Conservation (phyloP, 1,140 invertebrate species). For the Mercenaria mercenaria region DNA sequence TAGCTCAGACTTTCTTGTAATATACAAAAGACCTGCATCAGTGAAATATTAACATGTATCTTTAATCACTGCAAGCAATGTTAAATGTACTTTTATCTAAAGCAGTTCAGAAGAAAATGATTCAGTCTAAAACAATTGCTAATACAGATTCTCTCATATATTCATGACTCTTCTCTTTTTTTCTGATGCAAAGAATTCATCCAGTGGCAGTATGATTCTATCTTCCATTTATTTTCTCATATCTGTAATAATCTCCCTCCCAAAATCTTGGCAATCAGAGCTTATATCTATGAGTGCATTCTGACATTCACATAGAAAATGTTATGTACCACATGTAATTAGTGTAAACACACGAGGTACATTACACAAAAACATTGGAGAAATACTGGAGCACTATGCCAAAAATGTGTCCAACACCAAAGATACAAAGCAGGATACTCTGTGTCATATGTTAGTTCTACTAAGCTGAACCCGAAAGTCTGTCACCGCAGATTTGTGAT, state of each 20-base stretch:
- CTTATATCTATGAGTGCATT: background rate
- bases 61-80: no score
- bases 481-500: no score
- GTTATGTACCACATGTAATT: background rate
- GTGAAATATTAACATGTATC: no score
- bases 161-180: background rate
- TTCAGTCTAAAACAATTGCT: no score
- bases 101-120: no score
- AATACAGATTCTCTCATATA: no score
- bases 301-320: background rate
- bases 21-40: no score
- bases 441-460: no score
- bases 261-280: background rate
- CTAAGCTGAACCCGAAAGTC: no score
- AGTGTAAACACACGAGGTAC: background rate
- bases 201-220: background rate
- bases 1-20: no score
- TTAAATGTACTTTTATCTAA: no score
- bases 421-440: no score
- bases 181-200: background rate
- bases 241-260: background rate
- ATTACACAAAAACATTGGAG: background rate
- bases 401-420: background rate
- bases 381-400: background rate
- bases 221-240: background rate